Evolutionary conservation across 2,797 vertebrate genomes (phyloP).

Genomic region (Crocidura indochinensis): DNA sequence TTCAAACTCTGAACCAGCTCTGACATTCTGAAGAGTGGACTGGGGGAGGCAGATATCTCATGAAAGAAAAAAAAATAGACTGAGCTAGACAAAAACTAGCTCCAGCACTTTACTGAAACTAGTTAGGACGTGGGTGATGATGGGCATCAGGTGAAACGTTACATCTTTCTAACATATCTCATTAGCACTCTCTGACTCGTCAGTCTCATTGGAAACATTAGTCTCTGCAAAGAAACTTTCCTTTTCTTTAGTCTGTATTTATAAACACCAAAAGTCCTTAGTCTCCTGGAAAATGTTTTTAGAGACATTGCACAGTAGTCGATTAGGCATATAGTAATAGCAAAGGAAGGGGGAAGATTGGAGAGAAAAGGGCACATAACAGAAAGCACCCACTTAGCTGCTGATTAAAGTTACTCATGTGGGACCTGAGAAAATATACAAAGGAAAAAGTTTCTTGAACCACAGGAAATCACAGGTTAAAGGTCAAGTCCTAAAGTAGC

Average conservation of each 20-base stretch:
- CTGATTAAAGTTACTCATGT: constrained; percentile 81
- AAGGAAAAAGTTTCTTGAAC: constrained; percentile 35
- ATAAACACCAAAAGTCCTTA: constrained; percentile 62
- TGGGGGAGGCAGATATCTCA: not conserved
- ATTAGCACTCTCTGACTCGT: constrained; percentile 74
- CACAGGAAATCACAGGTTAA: constrained; percentile 7
- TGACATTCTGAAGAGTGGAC: not conserved
- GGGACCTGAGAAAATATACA: constrained; percentile 46
- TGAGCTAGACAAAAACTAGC: constrained; percentile 45
- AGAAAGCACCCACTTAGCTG: constrained; percentile 58
- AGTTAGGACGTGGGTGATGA: constrained; percentile 57
- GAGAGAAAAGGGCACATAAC: constrained; percentile 66
- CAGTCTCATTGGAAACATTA: constrained; percentile 61
- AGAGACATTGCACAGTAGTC: constrained; percentile 76
- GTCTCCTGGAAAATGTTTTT: constrained; percentile 70
- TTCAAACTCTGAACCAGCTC: not conserved
- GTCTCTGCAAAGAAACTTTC: constrained; percentile 58
- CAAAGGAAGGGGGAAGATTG: constrained; percentile 67
- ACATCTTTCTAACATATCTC: constrained; percentile 71
- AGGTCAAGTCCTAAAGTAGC: constrained; percentile 40
- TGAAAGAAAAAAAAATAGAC: not conserved
- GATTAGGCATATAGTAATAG: constrained; percentile 76
- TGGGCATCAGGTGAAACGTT: constrained; percentile 77
- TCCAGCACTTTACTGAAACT: constrained; percentile 60
- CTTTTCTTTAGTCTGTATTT: constrained; percentile 67